These are phyloP conservation scores for Poeciliopsis retropinna DNA, from an alignment of 2,113 vertebrate species.

Conservation along the genomic window DNA sequence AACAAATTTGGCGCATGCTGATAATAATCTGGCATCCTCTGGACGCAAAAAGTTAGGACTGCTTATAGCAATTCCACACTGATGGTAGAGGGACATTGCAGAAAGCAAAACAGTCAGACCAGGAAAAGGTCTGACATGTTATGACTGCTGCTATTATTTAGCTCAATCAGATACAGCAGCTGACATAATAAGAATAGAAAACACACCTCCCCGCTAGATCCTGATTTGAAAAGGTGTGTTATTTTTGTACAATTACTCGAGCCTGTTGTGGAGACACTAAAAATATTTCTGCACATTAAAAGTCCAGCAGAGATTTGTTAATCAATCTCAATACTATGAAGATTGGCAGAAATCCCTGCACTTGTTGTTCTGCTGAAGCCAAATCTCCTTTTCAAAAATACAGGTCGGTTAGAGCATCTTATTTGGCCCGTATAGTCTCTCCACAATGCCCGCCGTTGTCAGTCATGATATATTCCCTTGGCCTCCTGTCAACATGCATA, in stretches of 20 bases:
- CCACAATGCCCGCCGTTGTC: constrained; percentile 72
- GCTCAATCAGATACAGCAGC: constrained; percentile 74
- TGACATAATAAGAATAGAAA: constrained; percentile 51
- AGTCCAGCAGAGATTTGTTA: constrained; percentile 24
- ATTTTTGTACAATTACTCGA: constrained; percentile 41
- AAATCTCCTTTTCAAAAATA: constrained; percentile 43
- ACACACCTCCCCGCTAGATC: constrained; percentile 47
- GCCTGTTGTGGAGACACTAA: constrained; percentile 20
- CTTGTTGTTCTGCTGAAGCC: constrained; percentile 33
- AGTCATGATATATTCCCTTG: constrained; percentile 72
- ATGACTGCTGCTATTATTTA: constrained; percentile 79
- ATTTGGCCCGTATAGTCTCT: constrained; percentile 66
- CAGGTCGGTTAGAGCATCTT: constrained; percentile 64
- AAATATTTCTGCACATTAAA: constrained; percentile 5
- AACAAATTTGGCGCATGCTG: constrained; percentile 71
- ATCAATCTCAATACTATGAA: constrained; percentile 13
- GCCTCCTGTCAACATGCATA: constrained; percentile 74
- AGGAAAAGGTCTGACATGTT: constrained; percentile 82
- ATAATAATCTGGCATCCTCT: constrained; percentile 76
- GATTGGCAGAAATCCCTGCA: constrained; percentile 16
- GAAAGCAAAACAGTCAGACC: constrained; percentile 75
- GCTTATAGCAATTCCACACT: constrained; percentile 43
- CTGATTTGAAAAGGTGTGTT: constrained; percentile 46
- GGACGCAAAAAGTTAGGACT: constrained; percentile 47
- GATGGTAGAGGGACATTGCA: constrained; percentile 58